Evolutionary conservation across 2,113 vertebrate species (phyloP).

Genomic region (Oriolus oriolus): DNA sequence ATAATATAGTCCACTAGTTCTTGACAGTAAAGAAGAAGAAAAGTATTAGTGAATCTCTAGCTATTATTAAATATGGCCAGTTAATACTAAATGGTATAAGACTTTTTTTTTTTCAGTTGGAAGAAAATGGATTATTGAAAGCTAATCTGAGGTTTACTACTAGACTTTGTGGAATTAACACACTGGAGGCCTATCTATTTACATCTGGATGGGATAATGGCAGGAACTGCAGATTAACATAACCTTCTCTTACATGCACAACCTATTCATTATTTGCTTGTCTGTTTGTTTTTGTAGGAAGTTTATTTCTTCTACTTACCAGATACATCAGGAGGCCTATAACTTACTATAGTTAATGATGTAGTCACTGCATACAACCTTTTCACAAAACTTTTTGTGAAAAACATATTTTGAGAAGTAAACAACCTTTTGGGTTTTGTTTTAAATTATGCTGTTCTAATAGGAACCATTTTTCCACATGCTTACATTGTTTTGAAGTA

Average conservation of each 20-base stretch:
- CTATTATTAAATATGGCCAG: background rate
- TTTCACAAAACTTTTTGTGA: background rate
- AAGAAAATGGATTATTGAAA: slow-evolving; percentile 24
- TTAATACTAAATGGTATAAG: background rate
- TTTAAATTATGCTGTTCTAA: background rate
- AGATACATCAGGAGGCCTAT: background rate
- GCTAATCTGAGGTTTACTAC: background rate
- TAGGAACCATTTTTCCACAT: background rate
- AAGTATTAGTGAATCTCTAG: background rate
- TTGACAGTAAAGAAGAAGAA: background rate
- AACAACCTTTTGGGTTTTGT: background rate
- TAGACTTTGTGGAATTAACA: background rate
- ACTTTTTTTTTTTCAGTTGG: background rate
- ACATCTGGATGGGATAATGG: background rate
- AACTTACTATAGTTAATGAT: background rate
- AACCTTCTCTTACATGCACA: background rate
- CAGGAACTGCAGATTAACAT: background rate
- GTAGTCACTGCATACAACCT: background rate
- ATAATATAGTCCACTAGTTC: slow-evolving; percentile 22
- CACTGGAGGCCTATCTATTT: background rate
- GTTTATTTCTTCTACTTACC: background rate
- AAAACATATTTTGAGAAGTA: background rate
- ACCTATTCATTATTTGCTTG: background rate
- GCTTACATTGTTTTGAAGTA: background rate
- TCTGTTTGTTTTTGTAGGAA: background rate